phyloP scores from a whole-genome alignment of 2,113 vertebrate genomes.

The Lepus americanus region DNA sequence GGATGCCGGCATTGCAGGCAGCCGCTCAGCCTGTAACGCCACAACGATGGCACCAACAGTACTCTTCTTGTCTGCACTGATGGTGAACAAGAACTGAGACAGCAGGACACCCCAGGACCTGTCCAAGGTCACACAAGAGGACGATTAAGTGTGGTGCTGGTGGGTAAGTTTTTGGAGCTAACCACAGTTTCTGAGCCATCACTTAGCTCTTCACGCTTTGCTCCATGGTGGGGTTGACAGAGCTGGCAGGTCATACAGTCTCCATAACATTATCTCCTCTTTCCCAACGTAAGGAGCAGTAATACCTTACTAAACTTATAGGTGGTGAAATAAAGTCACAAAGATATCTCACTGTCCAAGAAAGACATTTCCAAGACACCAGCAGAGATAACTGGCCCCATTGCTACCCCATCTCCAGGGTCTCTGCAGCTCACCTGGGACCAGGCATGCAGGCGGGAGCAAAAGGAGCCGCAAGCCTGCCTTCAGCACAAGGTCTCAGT shows the following conservation, averaged over 20 bases:
- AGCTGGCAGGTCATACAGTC: rapidly evolving
- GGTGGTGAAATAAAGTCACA: neutral
- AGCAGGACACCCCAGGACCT: neutral
- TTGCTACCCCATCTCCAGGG: neutral
- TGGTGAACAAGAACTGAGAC: neutral
- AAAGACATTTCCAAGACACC: neutral
- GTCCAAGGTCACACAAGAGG: constrained; percentile 1
- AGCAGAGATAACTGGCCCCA: neutral
- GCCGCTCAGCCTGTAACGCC: too few species aligned
- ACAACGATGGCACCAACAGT: too few species aligned
- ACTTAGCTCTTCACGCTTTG: neutral
- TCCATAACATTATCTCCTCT: neutral
- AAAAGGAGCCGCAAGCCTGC: neutral
- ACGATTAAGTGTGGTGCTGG: neutral
- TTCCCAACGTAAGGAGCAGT: neutral
- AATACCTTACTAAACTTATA: neutral
- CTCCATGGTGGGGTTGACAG: neutral
- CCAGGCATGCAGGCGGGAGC: neutral
- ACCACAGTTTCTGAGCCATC: neutral
- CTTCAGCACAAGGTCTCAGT: neutral
- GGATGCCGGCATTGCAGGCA: too few species aligned
- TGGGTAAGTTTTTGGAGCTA: neutral
- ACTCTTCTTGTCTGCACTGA: neutral
- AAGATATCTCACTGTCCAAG: neutral
- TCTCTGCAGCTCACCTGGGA: constrained; percentile 3